These are phyloP conservation scores for Atherinomorus stipes DNA, from an alignment of 2,113 vertebrate species.

Conservation along the genomic window DNA sequence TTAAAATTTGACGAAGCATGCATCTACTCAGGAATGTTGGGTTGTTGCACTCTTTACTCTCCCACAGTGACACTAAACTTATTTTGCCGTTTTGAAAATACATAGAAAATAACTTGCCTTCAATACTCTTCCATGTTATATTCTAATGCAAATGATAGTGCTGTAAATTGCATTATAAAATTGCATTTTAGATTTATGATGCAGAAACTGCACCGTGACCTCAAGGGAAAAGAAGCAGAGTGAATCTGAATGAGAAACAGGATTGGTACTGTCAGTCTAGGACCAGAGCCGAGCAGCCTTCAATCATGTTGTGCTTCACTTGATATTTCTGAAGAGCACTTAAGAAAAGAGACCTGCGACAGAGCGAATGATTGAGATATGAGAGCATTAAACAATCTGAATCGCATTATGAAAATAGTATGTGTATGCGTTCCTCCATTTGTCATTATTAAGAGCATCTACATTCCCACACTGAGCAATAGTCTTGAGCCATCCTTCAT, in stretches of 20 bases:
- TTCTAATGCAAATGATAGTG: background rate
- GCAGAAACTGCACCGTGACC: slow-evolving; percentile 10
- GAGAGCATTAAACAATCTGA: slow-evolving; percentile 21
- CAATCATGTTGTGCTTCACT: slow-evolving; percentile 27
- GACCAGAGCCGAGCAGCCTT: slow-evolving; percentile 25
- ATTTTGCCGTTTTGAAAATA: slow-evolving; percentile 7
- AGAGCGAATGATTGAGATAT: slow-evolving; percentile 5
- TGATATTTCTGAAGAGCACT: slow-evolving; percentile 38
- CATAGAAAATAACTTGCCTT: background rate
- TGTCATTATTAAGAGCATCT: background rate
- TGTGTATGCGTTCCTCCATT: background rate
- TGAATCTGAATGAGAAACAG: slow-evolving; percentile 18
- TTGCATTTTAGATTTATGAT: background rate
- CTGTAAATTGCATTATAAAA: background rate
- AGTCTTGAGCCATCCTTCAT: background rate
- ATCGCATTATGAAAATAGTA: slow-evolving; percentile 5
- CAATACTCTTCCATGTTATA: background rate
- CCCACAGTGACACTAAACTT: slow-evolving; percentile 42
- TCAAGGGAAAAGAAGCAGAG: background rate
- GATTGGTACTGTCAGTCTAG: background rate
- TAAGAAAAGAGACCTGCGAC: slow-evolving; percentile 9
- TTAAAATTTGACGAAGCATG: slow-evolving; percentile 65
- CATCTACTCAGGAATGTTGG: slow-evolving; percentile 41
- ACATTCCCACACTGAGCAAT: too few relatives aligned
- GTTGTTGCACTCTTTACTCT: slow-evolving; percentile 28